Base-by-base conservation (phyloP, 2,113 vertebrate species). In the Pica pica region DNA sequence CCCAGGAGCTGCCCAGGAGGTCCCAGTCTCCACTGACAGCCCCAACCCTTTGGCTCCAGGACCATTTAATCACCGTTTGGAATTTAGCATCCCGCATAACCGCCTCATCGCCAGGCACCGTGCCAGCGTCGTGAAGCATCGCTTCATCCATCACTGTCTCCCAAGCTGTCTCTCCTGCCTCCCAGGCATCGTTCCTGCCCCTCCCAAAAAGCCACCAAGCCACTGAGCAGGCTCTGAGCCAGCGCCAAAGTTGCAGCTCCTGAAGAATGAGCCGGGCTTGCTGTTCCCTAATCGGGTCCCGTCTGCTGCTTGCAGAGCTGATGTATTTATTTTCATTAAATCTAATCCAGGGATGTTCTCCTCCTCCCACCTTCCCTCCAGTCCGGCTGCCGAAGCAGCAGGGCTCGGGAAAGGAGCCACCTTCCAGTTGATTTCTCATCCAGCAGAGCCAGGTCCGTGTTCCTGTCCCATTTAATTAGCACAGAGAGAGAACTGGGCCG, bases 391-490 rank as follows among this genome's bases (percentile, higher is more conserved):
- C 74, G 92, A 86, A 93, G 93, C 86, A 35, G 93, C 87, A 86
- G 87, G 53, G 71, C 82, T 91, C 0, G 9, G 94, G 78, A 87
- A 89, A 77, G 78, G 70, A 91, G 84, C 94, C 90, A 69, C 94
- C 67, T 95, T 96, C 95, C 87, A 95, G 78, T 8, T 95, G 95
- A 95, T 92, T 96, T 92, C 92, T 84, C 87, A 26, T 56, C 73
- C 75, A n/a, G 93, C 95, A 59, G 61, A 83, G 83, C 87, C 87
- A 42, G 57, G 39, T 81, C 85, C 67, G 2, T 94, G 94, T 93
- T 95, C 77, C 93, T 97, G 94, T 97, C 96, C 96, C 64, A 9
- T 91, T 94, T 69, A 85, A 97, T 96, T 95, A 97, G 81, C 63
- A 9, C 30, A 47, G 59, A 22, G 50, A 70, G 89, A 33, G 81